Conservation (phyloP, 2,797 vertebrate species). For the Ceryle rudis region DNA sequence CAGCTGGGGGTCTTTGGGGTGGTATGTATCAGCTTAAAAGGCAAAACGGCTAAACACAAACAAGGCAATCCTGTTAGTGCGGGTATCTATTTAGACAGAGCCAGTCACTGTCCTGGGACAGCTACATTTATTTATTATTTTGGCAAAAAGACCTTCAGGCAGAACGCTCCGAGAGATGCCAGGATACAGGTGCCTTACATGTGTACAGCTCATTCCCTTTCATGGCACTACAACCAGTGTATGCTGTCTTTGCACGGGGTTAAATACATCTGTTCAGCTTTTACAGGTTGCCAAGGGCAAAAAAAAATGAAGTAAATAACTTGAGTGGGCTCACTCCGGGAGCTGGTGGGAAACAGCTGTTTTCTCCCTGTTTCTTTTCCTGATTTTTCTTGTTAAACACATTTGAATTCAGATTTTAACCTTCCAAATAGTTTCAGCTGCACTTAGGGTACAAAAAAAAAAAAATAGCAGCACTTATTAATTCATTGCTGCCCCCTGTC, state of each 20-base stretch:
- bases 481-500: conserved; percentile 75
- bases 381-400: background rate
- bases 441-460: background rate
- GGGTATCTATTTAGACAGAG: background rate
- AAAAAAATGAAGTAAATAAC: background rate
- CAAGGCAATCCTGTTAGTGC: background rate
- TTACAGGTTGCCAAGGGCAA: background rate
- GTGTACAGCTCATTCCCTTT: background rate
- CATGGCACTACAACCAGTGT: background rate
- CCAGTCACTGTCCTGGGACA: background rate
- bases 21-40: background rate
- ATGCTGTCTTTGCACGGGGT: background rate
- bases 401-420: conserved; percentile 25
- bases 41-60: background rate
- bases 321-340: background rate
- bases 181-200: background rate
- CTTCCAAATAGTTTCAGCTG: background rate
- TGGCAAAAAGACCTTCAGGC: background rate
- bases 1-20: background rate
- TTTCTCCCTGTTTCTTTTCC: background rate
- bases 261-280: background rate
- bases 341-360: background rate
- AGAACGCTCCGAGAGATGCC: background rate
- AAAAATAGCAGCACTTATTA: conserved; percentile 38
- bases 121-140: background rate